Conservation (phyloP, 2,888 invertebrate genomes). For the Lamellibrachia columna region DNA sequence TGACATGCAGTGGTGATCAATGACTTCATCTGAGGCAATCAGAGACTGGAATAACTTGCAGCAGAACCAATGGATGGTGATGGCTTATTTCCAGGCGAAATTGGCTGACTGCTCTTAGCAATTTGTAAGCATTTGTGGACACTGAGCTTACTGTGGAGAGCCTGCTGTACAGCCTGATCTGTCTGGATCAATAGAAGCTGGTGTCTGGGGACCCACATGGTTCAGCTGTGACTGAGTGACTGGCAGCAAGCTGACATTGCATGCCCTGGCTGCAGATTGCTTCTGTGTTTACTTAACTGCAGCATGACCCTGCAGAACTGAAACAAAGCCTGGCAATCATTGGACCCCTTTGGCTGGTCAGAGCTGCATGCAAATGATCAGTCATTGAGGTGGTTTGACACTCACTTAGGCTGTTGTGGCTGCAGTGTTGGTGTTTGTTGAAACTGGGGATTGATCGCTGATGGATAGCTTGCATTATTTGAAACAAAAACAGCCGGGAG, state of each 20-base stretch:
- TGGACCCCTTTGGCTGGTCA: not conserved
- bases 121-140: not conserved
- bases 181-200: not conserved
- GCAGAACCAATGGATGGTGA: not conserved
- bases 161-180: not conserved
- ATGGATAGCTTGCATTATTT: not conserved
- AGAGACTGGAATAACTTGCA: not conserved
- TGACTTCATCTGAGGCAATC: not conserved
- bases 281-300: constrained; percentile 6
- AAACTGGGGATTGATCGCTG: not conserved
- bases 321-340: not conserved
- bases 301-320: not conserved
- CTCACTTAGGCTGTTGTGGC: not conserved
- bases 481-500: not conserved
- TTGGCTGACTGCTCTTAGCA: not conserved
- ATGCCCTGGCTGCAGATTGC: not conserved
- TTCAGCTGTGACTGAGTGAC: constrained; percentile 4
- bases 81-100: not conserved
- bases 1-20: not conserved
- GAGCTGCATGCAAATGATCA: not conserved
- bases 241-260: not conserved
- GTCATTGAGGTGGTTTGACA: not conserved
- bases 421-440: not conserved
- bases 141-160: not conserved
- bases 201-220: not conserved